phyloP scores from a whole-genome alignment of 23 tunicate species.

The Clavelina lepadiformis region DNA sequence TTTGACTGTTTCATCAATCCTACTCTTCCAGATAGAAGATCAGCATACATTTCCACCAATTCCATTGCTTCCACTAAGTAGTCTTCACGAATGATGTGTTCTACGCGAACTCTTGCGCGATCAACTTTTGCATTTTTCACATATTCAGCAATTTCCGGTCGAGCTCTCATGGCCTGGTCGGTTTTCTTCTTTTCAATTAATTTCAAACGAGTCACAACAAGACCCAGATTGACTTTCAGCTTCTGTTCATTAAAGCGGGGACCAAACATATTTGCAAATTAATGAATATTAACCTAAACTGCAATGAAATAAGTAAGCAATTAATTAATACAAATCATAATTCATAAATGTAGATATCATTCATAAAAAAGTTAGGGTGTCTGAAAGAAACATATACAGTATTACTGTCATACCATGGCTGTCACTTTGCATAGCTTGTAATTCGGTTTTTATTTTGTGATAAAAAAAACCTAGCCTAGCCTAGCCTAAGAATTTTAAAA shows the following conservation, averaged over 20 bases:
- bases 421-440: too few species aligned
- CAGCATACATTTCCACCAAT: slow-evolving; percentile 90
- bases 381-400: too few species aligned
- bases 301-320: too few species aligned
- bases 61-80: slow-evolving; percentile 95
- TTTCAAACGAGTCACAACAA: slow-evolving; percentile 73
- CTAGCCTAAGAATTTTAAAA: too few species aligned
- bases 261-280: too few species aligned
- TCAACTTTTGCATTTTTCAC: slow-evolving; percentile 64
- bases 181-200: slow-evolving; percentile 93
- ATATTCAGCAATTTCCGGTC: slow-evolving; percentile 95
- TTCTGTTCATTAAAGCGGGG: slow-evolving; percentile 82
- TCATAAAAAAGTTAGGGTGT: too few species aligned
- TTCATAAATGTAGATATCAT: too few species aligned
- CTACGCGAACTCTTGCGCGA: slow-evolving; percentile 85
- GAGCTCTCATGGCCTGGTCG: slow-evolving; percentile 71
- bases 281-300: too few species aligned
- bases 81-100: slow-evolving; percentile 89
- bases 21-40: slow-evolving; percentile 55
- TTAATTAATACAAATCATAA: too few species aligned
- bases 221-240: slow-evolving; percentile 73
- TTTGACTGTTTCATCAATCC: slow-evolving; percentile 67
- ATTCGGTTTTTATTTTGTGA: too few species aligned
- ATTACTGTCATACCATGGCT: too few species aligned
- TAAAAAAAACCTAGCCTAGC: too few species aligned